Conservation (phyloP, 2,113 vertebrate genomes). For the Gnathonemus longibarbis region DNA sequence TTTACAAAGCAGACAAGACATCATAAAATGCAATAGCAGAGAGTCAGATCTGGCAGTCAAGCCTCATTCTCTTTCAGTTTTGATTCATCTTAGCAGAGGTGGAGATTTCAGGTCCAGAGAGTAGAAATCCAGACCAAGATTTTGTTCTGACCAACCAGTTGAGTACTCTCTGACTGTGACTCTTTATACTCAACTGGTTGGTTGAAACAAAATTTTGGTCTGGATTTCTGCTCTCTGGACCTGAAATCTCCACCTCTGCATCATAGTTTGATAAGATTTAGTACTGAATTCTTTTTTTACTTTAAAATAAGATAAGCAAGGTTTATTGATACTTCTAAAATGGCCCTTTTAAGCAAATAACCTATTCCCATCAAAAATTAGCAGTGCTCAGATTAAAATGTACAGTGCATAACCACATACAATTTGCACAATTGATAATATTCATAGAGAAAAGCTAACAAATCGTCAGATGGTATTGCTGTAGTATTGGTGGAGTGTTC, state of each 20-base stretch:
- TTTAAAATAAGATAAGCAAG: neutral
- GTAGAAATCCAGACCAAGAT: too few relatives aligned
- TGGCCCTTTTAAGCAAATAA: neutral
- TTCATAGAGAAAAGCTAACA: neutral
- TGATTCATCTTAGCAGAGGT: neutral
- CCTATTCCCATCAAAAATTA: neutral
- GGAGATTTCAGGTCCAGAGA: too few relatives aligned
- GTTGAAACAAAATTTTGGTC: too few relatives aligned
- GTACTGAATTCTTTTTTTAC: neutral
- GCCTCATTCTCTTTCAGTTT: neutral
- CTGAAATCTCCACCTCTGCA: too few relatives aligned
- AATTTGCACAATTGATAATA: neutral
- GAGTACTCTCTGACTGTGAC: too few relatives aligned
- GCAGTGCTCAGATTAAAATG: neutral
- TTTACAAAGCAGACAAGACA: slow-evolving; percentile 1
- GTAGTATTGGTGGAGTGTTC: neutral
- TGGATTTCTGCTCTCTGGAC: too few relatives aligned
- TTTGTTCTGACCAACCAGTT: too few relatives aligned
- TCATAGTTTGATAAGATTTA: neutral
- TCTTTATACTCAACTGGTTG: too few relatives aligned
- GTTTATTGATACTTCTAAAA: neutral
- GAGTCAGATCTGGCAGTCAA: neutral
- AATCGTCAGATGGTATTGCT: neutral
- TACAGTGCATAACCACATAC: neutral
- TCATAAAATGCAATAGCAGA: neutral